phyloP scores from a whole-genome alignment of 2,113 vertebrate genomes.

The Gymnocephalus cernua region DNA sequence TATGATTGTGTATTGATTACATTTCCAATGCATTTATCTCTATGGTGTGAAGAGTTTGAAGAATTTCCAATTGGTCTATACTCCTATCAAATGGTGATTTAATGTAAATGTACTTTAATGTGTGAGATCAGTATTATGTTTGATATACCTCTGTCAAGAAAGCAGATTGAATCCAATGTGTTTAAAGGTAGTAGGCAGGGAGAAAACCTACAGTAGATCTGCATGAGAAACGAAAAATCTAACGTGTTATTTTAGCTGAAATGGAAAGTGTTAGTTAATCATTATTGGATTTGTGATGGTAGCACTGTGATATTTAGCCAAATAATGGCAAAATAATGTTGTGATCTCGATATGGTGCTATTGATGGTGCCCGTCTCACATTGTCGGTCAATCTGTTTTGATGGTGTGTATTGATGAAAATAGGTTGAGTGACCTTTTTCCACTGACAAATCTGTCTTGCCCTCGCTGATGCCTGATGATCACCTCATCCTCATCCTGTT shows the following conservation, averaged over 20 bases:
- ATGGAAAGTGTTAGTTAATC: slow-evolving; percentile 66
- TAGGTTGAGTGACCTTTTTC: slow-evolving; percentile 60
- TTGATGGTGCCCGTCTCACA: slow-evolving; percentile 70
- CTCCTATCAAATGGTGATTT: slow-evolving; percentile 70
- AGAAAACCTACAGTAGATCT: slow-evolving; percentile 55
- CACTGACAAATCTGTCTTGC: slow-evolving; percentile 47
- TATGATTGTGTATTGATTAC: slow-evolving; percentile 65
- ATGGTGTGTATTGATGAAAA: slow-evolving; percentile 72
- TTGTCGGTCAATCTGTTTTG: slow-evolving; percentile 65
- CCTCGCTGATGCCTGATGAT: slow-evolving; percentile 56
- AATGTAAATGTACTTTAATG: slow-evolving; percentile 74
- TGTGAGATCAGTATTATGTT: slow-evolving; percentile 76
- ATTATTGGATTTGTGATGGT: slow-evolving; percentile 77
- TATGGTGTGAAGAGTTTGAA: slow-evolving; percentile 50
- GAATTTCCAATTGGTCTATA: slow-evolving; percentile 5
- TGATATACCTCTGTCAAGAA: slow-evolving; percentile 44
- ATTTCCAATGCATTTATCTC: slow-evolving; percentile 64
- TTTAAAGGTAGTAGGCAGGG: slow-evolving; percentile 61
- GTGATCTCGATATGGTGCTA: slow-evolving; percentile 75
- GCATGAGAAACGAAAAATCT: slow-evolving; percentile 62
- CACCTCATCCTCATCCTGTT: slow-evolving; percentile 59
- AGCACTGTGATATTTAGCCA: slow-evolving; percentile 80
- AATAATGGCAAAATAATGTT: slow-evolving; percentile 67
- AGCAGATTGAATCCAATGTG: slow-evolving; percentile 55
- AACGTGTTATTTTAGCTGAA: slow-evolving; percentile 14